Conservation (phyloP, 2,113 vertebrate genomes). For the Malurus melanocephalus region DNA sequence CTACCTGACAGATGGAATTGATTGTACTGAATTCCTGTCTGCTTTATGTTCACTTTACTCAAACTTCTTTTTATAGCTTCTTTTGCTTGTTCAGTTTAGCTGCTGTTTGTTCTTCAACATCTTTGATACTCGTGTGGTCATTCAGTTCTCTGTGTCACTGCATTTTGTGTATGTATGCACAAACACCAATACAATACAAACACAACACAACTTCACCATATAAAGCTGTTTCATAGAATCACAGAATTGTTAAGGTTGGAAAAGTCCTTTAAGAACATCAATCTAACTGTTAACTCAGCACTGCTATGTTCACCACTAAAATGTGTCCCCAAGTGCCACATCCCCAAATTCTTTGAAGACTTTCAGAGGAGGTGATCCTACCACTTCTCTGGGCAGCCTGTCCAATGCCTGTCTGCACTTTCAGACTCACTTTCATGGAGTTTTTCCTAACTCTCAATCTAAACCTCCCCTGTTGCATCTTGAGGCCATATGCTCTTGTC, state of each 20-base stretch:
- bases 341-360: background rate
- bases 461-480: background rate
- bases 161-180: background rate
- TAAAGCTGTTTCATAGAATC: background rate
- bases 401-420: background rate
- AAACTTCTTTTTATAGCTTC: background rate
- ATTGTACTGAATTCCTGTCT: background rate
- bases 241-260: background rate
- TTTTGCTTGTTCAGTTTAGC: background rate
- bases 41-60: background rate
- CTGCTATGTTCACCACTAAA: background rate
- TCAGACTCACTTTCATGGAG: too few species aligned
- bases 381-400: background rate
- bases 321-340: background rate
- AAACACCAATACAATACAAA: too few species aligned
- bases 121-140: background rate
- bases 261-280: background rate
- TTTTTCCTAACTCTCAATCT: background rate
- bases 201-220: background rate
- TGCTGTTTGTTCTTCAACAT: background rate
- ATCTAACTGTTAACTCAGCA: background rate
- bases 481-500: background rate
- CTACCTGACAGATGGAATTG: background rate
- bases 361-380: accelerated
- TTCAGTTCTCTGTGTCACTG: background rate